Percentiles rank a stretch among this genome's conserved stretches.
phyloP scores from a whole-genome alignment of 2,797 vertebrate species.

The Lophotriccus pileatus region DNA sequence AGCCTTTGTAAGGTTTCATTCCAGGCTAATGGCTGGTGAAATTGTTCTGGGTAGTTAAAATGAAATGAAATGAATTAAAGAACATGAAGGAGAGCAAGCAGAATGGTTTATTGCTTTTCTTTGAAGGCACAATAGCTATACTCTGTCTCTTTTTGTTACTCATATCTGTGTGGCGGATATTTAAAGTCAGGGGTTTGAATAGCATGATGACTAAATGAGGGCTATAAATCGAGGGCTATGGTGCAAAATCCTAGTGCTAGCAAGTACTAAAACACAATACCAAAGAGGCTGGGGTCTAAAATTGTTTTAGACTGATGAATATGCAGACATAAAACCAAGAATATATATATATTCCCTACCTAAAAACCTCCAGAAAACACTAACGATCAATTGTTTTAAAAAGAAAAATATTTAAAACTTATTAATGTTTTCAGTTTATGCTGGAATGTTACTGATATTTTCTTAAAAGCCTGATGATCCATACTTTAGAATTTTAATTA shows the following conservation, averaged over 20 bases:
- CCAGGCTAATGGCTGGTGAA: conserved; percentile 79
- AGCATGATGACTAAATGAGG: conserved; percentile 63
- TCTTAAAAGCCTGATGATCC: background rate
- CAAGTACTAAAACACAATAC: conserved; percentile 52
- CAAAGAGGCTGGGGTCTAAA: conserved; percentile 25
- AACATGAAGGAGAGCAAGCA: conserved; percentile 75
- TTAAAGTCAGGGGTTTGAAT: conserved; percentile 72
- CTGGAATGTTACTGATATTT: background rate
- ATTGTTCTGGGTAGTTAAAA: conserved; percentile 83
- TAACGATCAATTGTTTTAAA: background rate
- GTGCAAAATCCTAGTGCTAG: conserved; percentile 54
- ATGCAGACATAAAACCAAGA: conserved; percentile 42
- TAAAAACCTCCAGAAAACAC: background rate
- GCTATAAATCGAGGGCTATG: conserved; percentile 68
- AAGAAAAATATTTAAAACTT: background rate
- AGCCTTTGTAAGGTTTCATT: conserved; percentile 77
- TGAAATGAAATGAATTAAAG: conserved; percentile 82
- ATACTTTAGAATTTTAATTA: background rate
- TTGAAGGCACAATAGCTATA: conserved; percentile 74
- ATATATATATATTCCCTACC: background rate
- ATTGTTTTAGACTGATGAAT: conserved; percentile 70
- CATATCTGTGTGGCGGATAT: conserved; percentile 68
- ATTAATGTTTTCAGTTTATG: background rate
- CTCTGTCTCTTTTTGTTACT: conserved; percentile 73
- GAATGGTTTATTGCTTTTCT: conserved; percentile 79